Conservation (phyloP, 2,113 vertebrate genomes). For the Actenoides lindsayi region DNA sequence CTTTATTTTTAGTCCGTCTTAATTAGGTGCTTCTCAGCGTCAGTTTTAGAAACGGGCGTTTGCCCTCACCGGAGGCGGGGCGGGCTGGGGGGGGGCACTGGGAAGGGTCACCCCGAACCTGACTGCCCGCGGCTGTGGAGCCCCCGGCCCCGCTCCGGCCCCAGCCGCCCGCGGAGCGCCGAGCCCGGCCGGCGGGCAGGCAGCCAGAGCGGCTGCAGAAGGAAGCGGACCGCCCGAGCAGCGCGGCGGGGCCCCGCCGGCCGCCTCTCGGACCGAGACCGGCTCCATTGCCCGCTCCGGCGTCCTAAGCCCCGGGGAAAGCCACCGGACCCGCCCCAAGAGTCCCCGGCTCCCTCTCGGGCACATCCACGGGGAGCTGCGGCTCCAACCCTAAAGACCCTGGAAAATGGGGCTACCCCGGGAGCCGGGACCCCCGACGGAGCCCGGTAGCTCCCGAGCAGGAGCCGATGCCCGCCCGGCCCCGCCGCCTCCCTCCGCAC, state of each 20-base stretch:
- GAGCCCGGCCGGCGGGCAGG: background rate
- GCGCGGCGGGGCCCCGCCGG: background rate
- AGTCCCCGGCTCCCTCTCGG: background rate
- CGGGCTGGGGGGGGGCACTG: background rate
- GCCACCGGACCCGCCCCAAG: background rate
- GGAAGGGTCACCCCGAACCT: background rate
- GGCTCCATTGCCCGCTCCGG: no score
- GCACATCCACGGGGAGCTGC: no score
- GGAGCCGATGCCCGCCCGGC: background rate
- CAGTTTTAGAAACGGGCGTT: background rate
- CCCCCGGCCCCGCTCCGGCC: background rate
- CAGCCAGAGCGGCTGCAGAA: background rate
- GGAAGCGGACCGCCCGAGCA: background rate
- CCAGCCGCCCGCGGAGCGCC: background rate
- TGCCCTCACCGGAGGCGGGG: background rate
- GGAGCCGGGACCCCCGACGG: background rate
- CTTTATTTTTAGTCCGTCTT: slow-evolving; percentile 53
- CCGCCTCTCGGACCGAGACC: background rate
- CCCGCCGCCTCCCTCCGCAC: background rate
- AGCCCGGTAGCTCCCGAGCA: no score
- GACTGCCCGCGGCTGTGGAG: background rate
- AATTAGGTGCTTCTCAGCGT: slow-evolving; percentile 2
- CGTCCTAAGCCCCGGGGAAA: no score
- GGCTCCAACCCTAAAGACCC: background rate
- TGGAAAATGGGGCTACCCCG: background rate